Evolutionary conservation across 2,888 invertebrate species (phyloP).

Genomic region (Sicus ferrugineus): DNA sequence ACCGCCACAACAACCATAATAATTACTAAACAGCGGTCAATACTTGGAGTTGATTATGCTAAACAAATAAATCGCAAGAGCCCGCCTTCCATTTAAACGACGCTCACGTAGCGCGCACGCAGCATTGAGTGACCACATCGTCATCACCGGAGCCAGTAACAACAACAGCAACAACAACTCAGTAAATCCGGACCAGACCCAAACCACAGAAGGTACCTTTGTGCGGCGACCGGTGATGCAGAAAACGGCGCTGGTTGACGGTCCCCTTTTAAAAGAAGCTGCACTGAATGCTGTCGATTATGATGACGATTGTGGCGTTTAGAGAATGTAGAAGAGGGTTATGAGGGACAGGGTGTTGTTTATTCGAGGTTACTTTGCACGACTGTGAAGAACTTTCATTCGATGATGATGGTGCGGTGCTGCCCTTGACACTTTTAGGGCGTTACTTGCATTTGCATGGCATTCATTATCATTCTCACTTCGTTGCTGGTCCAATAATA

Average conservation of each 20-base stretch:
- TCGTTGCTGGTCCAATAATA: not conserved
- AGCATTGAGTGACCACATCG: not conserved
- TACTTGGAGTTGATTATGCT: conserved; percentile 37
- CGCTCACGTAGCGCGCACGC: not conserved
- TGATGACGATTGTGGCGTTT: too few species aligned
- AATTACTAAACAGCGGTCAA: conserved; percentile 39
- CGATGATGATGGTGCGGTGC: not conserved
- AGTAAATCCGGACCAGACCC: too few species aligned
- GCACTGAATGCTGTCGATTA: too few species aligned
- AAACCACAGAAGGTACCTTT: too few species aligned
- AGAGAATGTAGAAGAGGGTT: too few species aligned
- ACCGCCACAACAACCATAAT: conserved; percentile 19
- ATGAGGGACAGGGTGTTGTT: not conserved
- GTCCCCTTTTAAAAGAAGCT: too few species aligned
- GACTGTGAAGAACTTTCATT: too few species aligned
- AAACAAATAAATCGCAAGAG: conserved; percentile 41
- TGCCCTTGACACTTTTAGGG: not conserved
- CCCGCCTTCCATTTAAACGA: conserved; percentile 35
- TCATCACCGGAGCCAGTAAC: not conserved
- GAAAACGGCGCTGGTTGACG: too few species aligned
- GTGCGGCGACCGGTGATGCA: too few species aligned
- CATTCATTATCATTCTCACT: not conserved
- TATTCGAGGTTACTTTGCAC: not conserved
- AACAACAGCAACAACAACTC: too few species aligned
- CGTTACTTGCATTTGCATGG: conserved; percentile 4